Percentiles rank a stretch among this genome's conserved stretches.
These are phyloP conservation scores for Tinea trinotella DNA, from an alignment of 2,888 invertebrate species.

Conservation along the genomic window DNA sequence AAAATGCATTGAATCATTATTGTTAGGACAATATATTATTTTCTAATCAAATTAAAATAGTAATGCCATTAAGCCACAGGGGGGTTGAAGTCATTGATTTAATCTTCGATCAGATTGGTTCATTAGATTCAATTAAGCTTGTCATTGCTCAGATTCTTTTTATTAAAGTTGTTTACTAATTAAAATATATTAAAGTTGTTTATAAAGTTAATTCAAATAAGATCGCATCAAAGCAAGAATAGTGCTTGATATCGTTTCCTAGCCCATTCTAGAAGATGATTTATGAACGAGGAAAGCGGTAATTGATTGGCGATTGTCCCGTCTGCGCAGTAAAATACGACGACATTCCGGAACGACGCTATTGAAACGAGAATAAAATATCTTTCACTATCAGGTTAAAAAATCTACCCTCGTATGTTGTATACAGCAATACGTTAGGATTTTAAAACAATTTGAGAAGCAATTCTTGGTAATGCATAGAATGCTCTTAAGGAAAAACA, in stretches of 20 bases:
- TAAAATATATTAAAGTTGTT: neutral
- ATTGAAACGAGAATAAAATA: slow-evolving; percentile 2
- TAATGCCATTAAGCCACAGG: neutral
- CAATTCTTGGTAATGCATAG: too few species aligned
- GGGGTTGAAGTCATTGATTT: neutral
- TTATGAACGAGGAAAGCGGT: slow-evolving; percentile 35
- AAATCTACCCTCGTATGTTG: neutral
- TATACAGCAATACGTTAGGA: neutral
- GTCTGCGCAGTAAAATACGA: slow-evolving; percentile 19
- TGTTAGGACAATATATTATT: too few species aligned
- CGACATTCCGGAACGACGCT: slow-evolving; percentile 4
- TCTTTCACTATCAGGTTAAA: neutral
- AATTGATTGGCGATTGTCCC: slow-evolving; percentile 40
- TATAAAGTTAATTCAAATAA: neutral
- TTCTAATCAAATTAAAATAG: too few species aligned
- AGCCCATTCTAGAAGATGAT: slow-evolving; percentile 30
- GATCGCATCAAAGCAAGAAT: neutral
- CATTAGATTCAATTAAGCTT: neutral
- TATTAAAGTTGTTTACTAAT: neutral
- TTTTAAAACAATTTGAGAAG: neutral
- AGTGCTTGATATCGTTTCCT: neutral
- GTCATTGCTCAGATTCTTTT: too few species aligned
- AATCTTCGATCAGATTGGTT: neutral
- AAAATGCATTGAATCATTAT: too few species aligned
- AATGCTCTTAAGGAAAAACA: too few species aligned